Evolutionary conservation across 2,797 vertebrate genomes (phyloP).

Genomic region (Chiloscyllium punctatum): DNA sequence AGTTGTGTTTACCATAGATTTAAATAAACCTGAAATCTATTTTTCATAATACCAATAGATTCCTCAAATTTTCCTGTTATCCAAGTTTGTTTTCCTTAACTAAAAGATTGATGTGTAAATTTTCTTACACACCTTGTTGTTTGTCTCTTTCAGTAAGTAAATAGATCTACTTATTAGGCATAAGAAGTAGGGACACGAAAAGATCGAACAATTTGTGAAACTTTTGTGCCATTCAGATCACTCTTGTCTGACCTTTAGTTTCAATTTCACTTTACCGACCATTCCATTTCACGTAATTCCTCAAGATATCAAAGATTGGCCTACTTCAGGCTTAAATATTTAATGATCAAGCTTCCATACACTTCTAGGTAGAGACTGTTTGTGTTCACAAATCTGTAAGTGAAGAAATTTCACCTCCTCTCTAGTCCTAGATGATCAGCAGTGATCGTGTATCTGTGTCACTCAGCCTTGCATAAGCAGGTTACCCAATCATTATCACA

Average conservation of each 20-base stretch:
- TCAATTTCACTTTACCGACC: neutral
- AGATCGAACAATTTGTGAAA: neutral
- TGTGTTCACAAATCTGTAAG: neutral
- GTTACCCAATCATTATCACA: too few relatives aligned
- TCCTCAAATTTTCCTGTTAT: neutral
- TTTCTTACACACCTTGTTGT: neutral
- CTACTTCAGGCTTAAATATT: neutral
- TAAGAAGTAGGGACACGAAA: neutral
- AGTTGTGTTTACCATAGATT: neutral
- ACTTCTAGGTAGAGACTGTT: neutral
- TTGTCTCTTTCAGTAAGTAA: neutral
- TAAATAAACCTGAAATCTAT: neutral
- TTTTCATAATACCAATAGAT: neutral
- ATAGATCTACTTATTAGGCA: neutral
- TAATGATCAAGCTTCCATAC: neutral
- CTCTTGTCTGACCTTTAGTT: neutral
- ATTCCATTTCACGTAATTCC: neutral
- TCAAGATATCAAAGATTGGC: neutral
- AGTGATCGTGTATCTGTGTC: neutral
- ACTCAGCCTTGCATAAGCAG: neutral
- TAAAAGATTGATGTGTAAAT: neutral
- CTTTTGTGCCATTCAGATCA: neutral
- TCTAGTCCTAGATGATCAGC: neutral
- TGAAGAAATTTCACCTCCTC: neutral
- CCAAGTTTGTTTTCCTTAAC: neutral